Percentiles rank a stretch among this genome's conserved stretches.
Conservation (phyloP, 2,113 vertebrate genomes). For the Rhea americana region DNA sequence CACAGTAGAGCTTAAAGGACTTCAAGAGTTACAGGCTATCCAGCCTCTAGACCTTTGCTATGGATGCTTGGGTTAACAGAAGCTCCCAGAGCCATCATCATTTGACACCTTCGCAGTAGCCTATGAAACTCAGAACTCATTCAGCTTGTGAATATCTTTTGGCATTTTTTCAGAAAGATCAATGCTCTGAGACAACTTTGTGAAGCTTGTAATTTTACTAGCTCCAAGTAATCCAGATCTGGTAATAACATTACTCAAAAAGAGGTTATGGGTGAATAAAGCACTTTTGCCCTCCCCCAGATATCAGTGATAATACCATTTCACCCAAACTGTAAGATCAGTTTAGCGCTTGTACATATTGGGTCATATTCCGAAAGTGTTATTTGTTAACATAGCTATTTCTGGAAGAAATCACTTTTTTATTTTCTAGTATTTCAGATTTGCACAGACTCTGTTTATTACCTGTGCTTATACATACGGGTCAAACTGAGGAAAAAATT, state of each 20-base stretch:
- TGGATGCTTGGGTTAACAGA: background rate
- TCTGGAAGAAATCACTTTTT: background rate
- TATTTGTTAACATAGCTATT: background rate
- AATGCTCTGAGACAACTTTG: background rate
- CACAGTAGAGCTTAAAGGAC: background rate
- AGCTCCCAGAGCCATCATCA: background rate
- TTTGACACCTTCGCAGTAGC: background rate
- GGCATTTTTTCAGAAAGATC: background rate
- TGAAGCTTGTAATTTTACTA: background rate
- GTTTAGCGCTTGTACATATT: fast-evolving
- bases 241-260: background rate
- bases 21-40: background rate
- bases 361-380: background rate
- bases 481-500: background rate
- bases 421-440: background rate
- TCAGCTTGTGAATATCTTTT: background rate
- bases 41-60: background rate
- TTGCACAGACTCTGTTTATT: background rate
- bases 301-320: background rate
- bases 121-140: background rate
- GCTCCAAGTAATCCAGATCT: background rate
- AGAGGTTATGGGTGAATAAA: background rate
- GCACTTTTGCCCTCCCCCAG: background rate
- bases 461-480: no score
- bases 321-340: background rate